Evolutionary conservation across 2,888 invertebrate species (phyloP).

Genomic region (Lordiphosa andalusiaca): DNA sequence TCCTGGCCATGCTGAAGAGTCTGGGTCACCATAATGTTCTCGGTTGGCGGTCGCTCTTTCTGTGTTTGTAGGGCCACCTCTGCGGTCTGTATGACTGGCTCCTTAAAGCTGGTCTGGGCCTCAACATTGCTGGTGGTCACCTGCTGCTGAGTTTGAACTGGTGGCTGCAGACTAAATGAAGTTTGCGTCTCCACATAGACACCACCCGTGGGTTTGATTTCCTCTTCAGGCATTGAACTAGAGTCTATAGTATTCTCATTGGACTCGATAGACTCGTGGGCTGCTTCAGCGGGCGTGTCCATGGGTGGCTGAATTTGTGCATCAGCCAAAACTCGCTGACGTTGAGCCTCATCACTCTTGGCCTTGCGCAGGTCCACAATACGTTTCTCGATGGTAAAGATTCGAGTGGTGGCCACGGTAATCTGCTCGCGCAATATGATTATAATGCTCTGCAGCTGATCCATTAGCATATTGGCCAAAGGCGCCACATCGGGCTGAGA

Average conservation of each 20-base stretch:
- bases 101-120: conserved; percentile 83
- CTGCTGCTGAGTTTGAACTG: conserved; percentile 46
- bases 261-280: conserved; percentile 75
- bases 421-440: conserved; percentile 84
- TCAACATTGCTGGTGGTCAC: conserved; percentile 80
- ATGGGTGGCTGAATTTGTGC: conserved; percentile 63
- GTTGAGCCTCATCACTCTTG: conserved; percentile 65
- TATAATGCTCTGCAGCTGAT: conserved; percentile 83
- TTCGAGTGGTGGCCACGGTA: conserved; percentile 83
- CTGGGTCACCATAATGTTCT: conserved; percentile 86
- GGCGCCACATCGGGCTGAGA: conserved; percentile 81
- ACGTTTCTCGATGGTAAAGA: conserved; percentile 81
- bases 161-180: conserved; percentile 82
- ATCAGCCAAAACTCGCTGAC: conserved; percentile 69
- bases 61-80: conserved; percentile 70
- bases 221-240: conserved; percentile 87
- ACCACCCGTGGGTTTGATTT: conserved; percentile 78
- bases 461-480: conserved; percentile 81
- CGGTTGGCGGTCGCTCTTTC: conserved; percentile 81
- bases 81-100: conserved; percentile 30
- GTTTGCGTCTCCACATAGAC: conserved; percentile 85
- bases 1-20: conserved; percentile 84
- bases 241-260: conserved; percentile 84
- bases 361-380: conserved; percentile 69
- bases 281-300: conserved; percentile 15